Evolutionary conservation across 2,113 vertebrate species (phyloP).

Genomic region (Mastomys coucha): DNA sequence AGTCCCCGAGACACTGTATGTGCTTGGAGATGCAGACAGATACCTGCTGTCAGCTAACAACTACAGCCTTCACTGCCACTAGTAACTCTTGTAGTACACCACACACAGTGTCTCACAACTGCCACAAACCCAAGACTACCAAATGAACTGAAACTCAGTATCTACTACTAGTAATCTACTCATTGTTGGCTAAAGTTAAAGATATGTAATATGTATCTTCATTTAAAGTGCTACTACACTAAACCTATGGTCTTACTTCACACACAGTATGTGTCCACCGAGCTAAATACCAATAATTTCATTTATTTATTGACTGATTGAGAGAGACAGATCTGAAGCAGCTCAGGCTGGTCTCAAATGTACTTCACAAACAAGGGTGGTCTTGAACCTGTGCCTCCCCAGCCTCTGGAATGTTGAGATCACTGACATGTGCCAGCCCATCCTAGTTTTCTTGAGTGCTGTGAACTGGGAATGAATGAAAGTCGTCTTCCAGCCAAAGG

Average conservation of each 20-base stretch:
- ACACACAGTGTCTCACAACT: not conserved
- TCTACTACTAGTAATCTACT: not conserved
- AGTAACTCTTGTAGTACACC: not conserved
- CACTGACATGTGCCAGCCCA: not conserved
- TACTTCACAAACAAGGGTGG: not conserved
- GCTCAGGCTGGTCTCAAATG: not conserved
- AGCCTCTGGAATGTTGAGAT: not conserved
- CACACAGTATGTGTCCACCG: not conserved
- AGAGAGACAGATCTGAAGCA: not conserved
- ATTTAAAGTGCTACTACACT: constrained; percentile 28
- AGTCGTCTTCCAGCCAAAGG: not conserved
- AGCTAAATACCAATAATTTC: not conserved
- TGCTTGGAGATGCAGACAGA: not conserved
- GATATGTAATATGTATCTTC: not conserved
- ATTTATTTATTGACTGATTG: not conserved
- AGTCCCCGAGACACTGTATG: not conserved
- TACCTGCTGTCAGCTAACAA: not conserved
- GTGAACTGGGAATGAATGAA: not conserved
- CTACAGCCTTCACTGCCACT: not conserved
- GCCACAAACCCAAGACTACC: not conserved
- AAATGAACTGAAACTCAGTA: constrained; percentile 20
- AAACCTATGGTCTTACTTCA: not conserved
- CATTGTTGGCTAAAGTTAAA: not conserved
- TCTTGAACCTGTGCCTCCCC: not conserved
- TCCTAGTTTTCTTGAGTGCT: not conserved